phyloP scores from a whole-genome alignment of 2,888 invertebrate species.

The Leptinotarsa haldemani region DNA sequence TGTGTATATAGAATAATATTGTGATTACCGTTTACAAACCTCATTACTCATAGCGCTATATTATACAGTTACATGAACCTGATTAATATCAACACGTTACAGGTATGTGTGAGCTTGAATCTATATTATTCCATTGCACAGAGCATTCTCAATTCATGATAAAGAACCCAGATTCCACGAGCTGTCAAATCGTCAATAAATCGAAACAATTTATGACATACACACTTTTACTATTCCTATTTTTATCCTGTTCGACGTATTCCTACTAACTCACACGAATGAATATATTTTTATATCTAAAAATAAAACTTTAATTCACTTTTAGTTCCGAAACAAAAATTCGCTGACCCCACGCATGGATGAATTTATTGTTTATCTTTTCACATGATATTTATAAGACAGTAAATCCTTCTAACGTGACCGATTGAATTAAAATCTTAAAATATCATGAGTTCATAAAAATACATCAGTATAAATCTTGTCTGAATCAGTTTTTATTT shows the following conservation, averaged over 20 bases:
- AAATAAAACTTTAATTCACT: constrained; percentile 2
- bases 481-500: not conserved
- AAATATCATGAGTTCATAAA: constrained; percentile 6
- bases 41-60: too few species aligned
- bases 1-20: too few species aligned
- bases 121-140: too few species aligned
- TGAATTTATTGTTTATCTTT: constrained; percentile 25
- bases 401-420: not conserved
- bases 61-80: too few species aligned
- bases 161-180: too few species aligned
- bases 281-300: not conserved
- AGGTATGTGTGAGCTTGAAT: too few species aligned
- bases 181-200: too few species aligned
- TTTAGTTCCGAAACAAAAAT: constrained; percentile 11
- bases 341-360: constrained; percentile 25
- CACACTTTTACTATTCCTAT: not conserved
- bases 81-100: too few species aligned
- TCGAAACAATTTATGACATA: too few species aligned
- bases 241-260: not conserved
- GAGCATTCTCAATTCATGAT: too few species aligned
- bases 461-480: not conserved
- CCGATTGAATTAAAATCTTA: constrained; percentile 1
- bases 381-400: constrained; percentile 10
- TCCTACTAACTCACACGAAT: not conserved
- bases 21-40: too few species aligned